Conservation (phyloP, 2,113 vertebrate genomes). For the Corythoichthys intestinalis region DNA sequence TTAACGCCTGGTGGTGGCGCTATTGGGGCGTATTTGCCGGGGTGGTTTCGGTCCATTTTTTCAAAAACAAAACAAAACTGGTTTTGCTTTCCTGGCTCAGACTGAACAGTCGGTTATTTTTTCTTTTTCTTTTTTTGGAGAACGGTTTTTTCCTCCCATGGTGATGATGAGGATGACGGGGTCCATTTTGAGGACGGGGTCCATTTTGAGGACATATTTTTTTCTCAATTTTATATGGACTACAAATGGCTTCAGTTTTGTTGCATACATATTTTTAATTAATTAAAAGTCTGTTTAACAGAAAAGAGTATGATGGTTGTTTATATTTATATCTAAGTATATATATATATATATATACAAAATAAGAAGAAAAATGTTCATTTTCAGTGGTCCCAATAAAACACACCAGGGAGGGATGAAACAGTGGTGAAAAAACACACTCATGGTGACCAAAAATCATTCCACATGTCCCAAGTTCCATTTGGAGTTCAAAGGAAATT, state of each 20-base stretch:
- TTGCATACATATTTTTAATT: constrained; percentile 21
- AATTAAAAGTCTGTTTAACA: constrained; percentile 52
- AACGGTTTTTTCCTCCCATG: constrained; percentile 18
- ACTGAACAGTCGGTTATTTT: constrained; percentile 1
- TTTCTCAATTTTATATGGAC: constrained; percentile 3
- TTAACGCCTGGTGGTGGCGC: constrained; percentile 43
- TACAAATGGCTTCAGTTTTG: constrained; percentile 5
- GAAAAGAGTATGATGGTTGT: constrained; percentile 48
- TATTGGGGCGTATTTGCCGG: constrained; percentile 40
- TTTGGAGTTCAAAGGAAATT: not conserved
- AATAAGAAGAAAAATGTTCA: not conserved
- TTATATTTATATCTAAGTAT: constrained; percentile 27
- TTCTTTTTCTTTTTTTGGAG: constrained; percentile 18
- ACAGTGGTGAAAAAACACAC: not conserved
- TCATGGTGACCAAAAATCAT: not conserved
- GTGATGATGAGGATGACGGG: constrained; percentile 2
- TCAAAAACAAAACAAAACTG: not conserved
- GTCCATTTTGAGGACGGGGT: constrained; percentile 1
- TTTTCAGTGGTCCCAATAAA: not conserved
- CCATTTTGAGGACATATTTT: constrained; percentile 7
- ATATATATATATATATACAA: constrained; percentile 33
- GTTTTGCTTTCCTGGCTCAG: constrained; percentile 29
- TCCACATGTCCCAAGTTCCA: not conserved
- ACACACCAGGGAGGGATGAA: not conserved
- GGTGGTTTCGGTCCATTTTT: constrained; percentile 48